Evolutionary conservation across 1,140 invertebrate species (phyloP).

Genomic region (Zaprionus inermis): DNA sequence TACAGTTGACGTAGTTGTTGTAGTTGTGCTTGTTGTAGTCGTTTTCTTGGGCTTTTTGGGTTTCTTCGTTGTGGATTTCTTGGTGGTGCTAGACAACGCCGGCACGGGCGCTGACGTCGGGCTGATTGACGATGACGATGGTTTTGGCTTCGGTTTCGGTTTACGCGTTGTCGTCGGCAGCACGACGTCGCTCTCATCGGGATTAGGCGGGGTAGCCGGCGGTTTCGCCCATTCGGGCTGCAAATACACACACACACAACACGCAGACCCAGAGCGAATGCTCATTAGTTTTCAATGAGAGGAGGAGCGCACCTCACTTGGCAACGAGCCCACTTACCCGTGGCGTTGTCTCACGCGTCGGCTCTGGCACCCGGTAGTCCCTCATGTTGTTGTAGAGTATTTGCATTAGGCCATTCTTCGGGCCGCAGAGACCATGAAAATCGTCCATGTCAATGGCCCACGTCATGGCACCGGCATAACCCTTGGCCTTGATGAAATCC

Average conservation of each 20-base stretch:
- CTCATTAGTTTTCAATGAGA: conserved; percentile 5
- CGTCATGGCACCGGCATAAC: conserved; percentile 94
- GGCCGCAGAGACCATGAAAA: conserved; percentile 91
- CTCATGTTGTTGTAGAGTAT: conserved; percentile 90
- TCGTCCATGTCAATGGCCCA: conserved; percentile 96
- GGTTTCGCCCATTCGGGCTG: conserved; percentile 90
- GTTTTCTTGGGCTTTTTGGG: conserved; percentile 70
- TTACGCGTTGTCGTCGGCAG: conserved; percentile 77
- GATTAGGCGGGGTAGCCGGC: conserved; percentile 86
- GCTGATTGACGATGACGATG: conserved; percentile 53
- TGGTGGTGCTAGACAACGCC: conserved; percentile 53
- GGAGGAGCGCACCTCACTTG: conserved; percentile 7
- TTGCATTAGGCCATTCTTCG: conserved; percentile 89
- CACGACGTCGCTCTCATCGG: conserved; percentile 76
- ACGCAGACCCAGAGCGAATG: conserved; percentile 2
- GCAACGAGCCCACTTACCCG: conserved; percentile 85
- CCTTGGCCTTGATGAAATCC: conserved; percentile 92
- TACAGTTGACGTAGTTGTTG: conserved; percentile 54
- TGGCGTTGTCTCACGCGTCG: conserved; percentile 88
- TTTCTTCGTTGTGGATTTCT: conserved; percentile 73
- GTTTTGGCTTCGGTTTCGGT: conserved; percentile 75
- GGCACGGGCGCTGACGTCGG: conserved; percentile 58
- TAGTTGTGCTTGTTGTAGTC: conserved; percentile 18
- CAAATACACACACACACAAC: conserved; percentile 42
- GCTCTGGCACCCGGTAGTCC: conserved; percentile 89